Base-by-base conservation (phyloP, 2,797 vertebrate species). In the Spheniscus humboldti region DNA sequence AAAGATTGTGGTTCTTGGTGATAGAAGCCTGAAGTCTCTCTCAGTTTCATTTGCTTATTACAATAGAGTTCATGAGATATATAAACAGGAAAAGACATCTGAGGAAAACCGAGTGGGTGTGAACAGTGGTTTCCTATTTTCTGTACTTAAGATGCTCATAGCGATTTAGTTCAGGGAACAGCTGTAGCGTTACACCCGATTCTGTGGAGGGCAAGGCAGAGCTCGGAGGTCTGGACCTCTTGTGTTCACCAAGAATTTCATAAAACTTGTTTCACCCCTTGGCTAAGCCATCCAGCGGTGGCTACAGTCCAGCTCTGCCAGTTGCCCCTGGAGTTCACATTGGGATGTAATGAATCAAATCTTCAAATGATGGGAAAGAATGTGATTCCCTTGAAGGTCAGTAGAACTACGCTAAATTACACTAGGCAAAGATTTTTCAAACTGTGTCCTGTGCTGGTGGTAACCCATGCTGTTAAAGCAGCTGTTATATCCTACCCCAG, bases 61-160 rank as follows among this genome's bases (percentile, higher is more conserved):
- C 11, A 3, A 6, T 20, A 47, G 37, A 39, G 37, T 3, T 66
- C 7, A 1, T 3, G 0, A 5, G 50, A 7, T 31, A 22, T 33
- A 48, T 31, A 72, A 95, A 95, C 86, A 95, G 76, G 88, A 91
- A 82, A 28, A 91, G 59, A 13, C 30, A 55, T 31, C 52, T 27
- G 78, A 72, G 68, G 33, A 60, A 5, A 35, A 4, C 9, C 4
- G 37, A 13, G 64, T 10, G 48, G 57, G 53, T 63, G 53, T 19
- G 63, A 79, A 7, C 48, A 30, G 63, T 33, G 53, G 48, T 48
- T 91, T 84, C n/a, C 25, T 47, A 0, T 60, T n/a, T 11, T 16
- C 35, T 31, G 10, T 66, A 5, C 45, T 31, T 9, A 12, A n/a
- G 33, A 4, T 27, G 37, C 50, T 77, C 14, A 8, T 23, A 31